Conservation (phyloP, 1,140 invertebrate genomes). For the Drosophila bocki region DNA sequence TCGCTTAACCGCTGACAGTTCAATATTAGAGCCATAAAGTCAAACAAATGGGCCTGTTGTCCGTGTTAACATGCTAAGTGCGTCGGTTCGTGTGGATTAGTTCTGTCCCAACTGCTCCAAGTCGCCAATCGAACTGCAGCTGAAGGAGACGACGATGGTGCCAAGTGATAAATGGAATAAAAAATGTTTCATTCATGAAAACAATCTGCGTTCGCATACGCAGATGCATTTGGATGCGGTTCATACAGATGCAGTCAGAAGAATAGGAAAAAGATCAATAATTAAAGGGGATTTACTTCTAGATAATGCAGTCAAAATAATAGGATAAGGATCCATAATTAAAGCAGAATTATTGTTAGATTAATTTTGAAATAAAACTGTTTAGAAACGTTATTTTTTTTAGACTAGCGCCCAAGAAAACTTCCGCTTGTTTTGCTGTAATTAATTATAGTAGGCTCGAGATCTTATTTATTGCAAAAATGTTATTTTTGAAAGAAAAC, state of each 20-base stretch:
- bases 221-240: constrained; percentile 34
- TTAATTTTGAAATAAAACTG: not conserved
- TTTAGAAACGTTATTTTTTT: not conserved
- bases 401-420: not conserved
- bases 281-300: not conserved
- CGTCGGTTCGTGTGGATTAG: constrained; percentile 14
- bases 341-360: not conserved
- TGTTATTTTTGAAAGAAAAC: not conserved
- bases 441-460: constrained; percentile 10
- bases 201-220: constrained; percentile 35
- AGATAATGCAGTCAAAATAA: constrained; percentile 18
- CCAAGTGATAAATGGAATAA: constrained; percentile 67
- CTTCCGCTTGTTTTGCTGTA: not conserved
- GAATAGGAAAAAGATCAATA: constrained; percentile 6
- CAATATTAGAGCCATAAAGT: constrained; percentile 20
- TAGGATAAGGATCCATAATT: constrained; percentile 1
- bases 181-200: constrained; percentile 76
- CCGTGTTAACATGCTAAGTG: constrained; percentile 36
- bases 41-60: constrained; percentile 29
- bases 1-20: constrained; percentile 14
- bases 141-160: constrained; percentile 52
- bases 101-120: constrained; percentile 18
- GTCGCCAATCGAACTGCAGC: constrained; percentile 44
- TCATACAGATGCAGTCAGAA: constrained; percentile 24
- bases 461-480: not conserved